Percentiles rank a stretch among this genome's conserved stretches.
phyloP scores from a whole-genome alignment of 2,797 vertebrate genomes.

The Pempheris klunzingeri region DNA sequence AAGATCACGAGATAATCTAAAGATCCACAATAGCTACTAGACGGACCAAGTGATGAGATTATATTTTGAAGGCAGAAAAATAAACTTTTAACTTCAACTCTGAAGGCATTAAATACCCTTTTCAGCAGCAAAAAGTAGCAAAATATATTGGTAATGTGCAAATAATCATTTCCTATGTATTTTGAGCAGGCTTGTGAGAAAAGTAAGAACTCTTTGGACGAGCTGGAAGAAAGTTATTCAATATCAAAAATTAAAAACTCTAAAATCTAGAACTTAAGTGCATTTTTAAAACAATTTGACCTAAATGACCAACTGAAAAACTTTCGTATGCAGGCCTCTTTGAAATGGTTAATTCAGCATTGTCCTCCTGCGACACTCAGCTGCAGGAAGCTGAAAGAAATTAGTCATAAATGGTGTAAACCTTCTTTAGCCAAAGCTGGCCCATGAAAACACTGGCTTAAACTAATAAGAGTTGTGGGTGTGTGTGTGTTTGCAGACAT shows the following conservation, averaged over 20 bases:
- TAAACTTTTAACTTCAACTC: too few relatives aligned
- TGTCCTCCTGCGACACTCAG: neutral
- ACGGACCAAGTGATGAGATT: too few relatives aligned
- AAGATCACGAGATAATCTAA: too few relatives aligned
- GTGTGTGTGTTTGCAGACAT: neutral
- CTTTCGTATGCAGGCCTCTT: neutral
- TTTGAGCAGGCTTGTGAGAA: neutral
- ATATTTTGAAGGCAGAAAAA: too few relatives aligned
- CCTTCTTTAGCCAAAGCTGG: conserved; percentile 13
- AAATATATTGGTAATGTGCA: neutral
- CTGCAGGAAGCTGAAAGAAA: neutral
- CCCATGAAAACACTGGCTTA: neutral
- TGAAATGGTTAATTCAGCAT: neutral
- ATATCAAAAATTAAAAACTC: neutral
- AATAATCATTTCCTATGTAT: neutral
- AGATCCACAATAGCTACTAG: too few relatives aligned
- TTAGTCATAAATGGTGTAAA: neutral
- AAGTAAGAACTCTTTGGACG: neutral
- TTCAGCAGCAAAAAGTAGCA: neutral
- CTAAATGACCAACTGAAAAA: neutral
- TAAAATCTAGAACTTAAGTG: neutral
- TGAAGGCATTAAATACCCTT: neutral
- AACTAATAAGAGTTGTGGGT: neutral
- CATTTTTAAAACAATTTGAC: neutral
- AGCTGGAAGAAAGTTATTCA: neutral